Base-by-base conservation (phyloP, 2,113 vertebrate species). In the Oreotrochilus melanogaster region DNA sequence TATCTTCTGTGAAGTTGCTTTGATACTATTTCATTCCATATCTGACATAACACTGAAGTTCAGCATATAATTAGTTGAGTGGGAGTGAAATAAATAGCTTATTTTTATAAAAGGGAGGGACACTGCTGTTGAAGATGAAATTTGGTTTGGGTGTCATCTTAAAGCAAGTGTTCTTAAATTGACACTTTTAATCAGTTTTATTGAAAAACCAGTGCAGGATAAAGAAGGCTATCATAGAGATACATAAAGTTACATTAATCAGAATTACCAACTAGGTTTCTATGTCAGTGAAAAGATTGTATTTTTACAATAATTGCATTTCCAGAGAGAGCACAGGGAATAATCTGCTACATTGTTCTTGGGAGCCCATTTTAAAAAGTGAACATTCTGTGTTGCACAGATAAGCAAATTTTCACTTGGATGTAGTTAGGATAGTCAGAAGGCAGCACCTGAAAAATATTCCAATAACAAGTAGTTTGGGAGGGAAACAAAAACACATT, bases 381-480 rank as follows among this genome's bases (percentile, higher is more conserved):
- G 51, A 66, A 18, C 15, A 0, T 16, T 61, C 62, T 88, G 83
- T 11, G 75, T 54, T 31, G 75, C 23, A 10, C 60, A 87, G 79
- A 95, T 80, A 84, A 92, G 80, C 24, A 73, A 47, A 28, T 58
- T 57, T 76, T 86, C 27, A 17, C 27, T 88, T 62, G 0, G 7
- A 6, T 6, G 4, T 51, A 23, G 57, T 88, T 30, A 79, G 61
- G 67, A n/a, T 45, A 19, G 25, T 35, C 33, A 28, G 48, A 60
- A 47, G 73, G 74, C 57, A 89, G 25, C 54, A 76, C 51, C 79
- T 79, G 58, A 69, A 75, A 54, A 70, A 62, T 47, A 74, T 84
- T 54, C 53, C 30, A 24, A 28, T 21, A 73, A 24, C 8, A 9
- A 57, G 39, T 18, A 37, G 45, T 64, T 53, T 3, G 14, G 58